phyloP scores from a whole-genome alignment of 2,797 vertebrate species.

The Protosalanx chinensis region DNA sequence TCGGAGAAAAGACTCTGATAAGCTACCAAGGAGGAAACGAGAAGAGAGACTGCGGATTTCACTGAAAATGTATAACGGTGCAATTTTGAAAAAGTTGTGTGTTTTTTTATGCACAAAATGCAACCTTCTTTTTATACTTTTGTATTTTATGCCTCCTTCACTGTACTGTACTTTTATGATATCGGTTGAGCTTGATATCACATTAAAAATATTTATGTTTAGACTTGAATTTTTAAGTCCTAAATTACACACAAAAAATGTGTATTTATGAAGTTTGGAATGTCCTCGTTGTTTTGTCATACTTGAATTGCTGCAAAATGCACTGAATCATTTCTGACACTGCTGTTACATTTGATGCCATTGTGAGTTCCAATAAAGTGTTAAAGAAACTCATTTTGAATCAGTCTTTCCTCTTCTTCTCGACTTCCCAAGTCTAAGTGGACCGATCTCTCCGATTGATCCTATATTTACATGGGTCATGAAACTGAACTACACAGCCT shows the following conservation, averaged over 20 bases:
- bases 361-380: constrained; percentile 54
- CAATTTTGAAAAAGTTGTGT: constrained; percentile 37
- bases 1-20: constrained; percentile 40
- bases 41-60: constrained; percentile 14
- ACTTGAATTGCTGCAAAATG: constrained; percentile 54
- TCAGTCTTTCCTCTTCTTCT: neutral
- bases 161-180: constrained; percentile 41
- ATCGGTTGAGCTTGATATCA: constrained; percentile 26
- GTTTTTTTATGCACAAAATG: constrained; percentile 52
- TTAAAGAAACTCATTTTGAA: constrained; percentile 12
- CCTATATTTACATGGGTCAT: constrained; percentile 18
- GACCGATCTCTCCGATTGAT: neutral
- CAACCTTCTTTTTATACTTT: constrained; percentile 64
- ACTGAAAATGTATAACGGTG: constrained; percentile 30
- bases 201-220: constrained; percentile 34
- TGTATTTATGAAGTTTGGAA: constrained; percentile 12
- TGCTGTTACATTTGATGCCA: constrained; percentile 31
- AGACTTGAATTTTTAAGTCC: constrained; percentile 40
- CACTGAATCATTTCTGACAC: constrained; percentile 40
- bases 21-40: neutral
- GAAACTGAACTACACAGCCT: constrained; percentile 14
- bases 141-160: constrained; percentile 47
- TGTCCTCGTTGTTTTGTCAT: constrained; percentile 12
- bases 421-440: neutral
- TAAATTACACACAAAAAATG: constrained; percentile 15